Conservation (phyloP, 35 echinoderm and acorn worm genomes). For the Hemicentrotus pulcherrimus region DNA sequence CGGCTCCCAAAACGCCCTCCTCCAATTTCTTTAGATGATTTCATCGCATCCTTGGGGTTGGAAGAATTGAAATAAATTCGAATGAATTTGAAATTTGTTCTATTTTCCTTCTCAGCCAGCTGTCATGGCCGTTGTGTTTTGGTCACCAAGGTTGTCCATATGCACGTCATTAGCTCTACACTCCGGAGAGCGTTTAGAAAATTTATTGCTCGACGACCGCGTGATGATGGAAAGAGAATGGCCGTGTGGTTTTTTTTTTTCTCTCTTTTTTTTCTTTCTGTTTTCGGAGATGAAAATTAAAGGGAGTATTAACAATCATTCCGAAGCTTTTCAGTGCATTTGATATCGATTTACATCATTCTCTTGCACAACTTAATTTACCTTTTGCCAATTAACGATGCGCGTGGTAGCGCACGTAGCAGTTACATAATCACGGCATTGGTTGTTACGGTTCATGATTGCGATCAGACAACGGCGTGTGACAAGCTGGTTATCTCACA, state of each 20-base stretch:
- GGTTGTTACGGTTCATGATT: background rate
- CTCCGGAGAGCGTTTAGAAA: conserved; percentile 31
- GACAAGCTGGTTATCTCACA: too few species aligned
- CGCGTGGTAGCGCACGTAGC: background rate
- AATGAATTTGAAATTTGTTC: background rate
- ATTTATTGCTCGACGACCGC: conserved; percentile 26
- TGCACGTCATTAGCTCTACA: background rate
- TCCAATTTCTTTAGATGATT: background rate
- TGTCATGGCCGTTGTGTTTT: background rate
- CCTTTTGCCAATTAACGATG: background rate
- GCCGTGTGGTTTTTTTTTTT: background rate
- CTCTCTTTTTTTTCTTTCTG: background rate
- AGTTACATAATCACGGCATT: background rate
- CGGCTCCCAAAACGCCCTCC: background rate
- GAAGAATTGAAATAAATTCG: background rate
- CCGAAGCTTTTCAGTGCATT: background rate
- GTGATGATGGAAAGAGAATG: background rate
- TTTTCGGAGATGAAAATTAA: background rate
- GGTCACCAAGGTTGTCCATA: background rate
- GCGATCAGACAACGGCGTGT: too few species aligned
- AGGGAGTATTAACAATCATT: background rate
- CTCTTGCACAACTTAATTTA: too few species aligned
- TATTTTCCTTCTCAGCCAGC: background rate
- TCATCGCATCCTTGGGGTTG: background rate
- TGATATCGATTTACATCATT: background rate